A percentile compares a stretch with the other conserved stretches of the same genome.
Evolutionary conservation across 2,797 vertebrate genomes (phyloP).

Genomic region (Anas acuta): DNA sequence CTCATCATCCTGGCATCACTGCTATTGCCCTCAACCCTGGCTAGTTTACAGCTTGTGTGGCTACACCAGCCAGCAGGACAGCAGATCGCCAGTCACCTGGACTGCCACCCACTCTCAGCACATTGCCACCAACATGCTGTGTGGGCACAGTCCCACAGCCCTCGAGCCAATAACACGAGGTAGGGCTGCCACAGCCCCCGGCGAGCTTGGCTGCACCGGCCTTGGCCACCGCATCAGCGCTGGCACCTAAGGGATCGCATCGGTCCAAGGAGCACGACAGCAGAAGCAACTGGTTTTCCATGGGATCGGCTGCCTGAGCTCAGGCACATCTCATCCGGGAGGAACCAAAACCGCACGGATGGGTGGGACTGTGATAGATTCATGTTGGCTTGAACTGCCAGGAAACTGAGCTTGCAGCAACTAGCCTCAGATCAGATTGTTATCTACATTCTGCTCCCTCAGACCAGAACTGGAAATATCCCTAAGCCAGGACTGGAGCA

Average conservation of each 20-base stretch:
- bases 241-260: neutral
- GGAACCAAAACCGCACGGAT: neutral
- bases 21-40: neutral
- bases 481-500: neutral
- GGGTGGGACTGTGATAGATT: neutral
- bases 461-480: neutral
- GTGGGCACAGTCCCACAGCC: neutral
- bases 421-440: neutral
- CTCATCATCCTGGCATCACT: neutral
- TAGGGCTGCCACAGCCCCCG: neutral
- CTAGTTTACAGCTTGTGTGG: neutral
- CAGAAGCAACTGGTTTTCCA: conserved; percentile 4
- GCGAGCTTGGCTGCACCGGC: neutral
- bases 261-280: neutral
- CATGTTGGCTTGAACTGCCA: neutral
- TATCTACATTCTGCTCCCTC: neutral
- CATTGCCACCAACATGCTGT: neutral
- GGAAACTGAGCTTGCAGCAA: neutral
- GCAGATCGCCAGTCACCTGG: neutral
- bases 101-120: neutral
- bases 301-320: neutral
- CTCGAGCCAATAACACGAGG: neutral
- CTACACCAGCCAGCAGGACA: neutral
- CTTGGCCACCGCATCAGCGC: neutral
- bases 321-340: neutral